Conservation (phyloP, 2,113 vertebrate genomes). For the Scomber japonicus region DNA sequence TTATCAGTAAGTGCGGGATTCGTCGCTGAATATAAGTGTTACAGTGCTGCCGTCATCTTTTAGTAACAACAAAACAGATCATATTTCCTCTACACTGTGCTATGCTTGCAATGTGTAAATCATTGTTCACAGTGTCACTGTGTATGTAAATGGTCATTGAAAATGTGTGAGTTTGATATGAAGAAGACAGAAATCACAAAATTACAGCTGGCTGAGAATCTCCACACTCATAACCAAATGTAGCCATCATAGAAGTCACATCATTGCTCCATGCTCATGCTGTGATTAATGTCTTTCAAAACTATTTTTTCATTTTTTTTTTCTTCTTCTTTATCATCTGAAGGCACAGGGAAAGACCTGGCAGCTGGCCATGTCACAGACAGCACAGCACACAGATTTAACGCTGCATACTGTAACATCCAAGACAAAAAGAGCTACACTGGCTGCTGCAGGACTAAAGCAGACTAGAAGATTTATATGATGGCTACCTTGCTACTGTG, state of each 20-base stretch:
- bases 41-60: slow-evolving; percentile 62
- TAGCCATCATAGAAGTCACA: slow-evolving; percentile 20
- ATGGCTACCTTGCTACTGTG: slow-evolving; percentile 6
- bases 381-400: slow-evolving; percentile 8
- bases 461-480: neutral
- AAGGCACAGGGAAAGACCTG: slow-evolving; percentile 55
- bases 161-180: slow-evolving; percentile 38
- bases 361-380: slow-evolving; percentile 22
- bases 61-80: slow-evolving; percentile 53
- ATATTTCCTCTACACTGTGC: slow-evolving; percentile 37
- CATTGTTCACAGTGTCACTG: slow-evolving; percentile 54
- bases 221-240: slow-evolving; percentile 6
- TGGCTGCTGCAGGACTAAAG: slow-evolving; percentile 10
- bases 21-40: slow-evolving; percentile 45
- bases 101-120: slow-evolving; percentile 52
- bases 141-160: slow-evolving; percentile 35
- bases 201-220: neutral
- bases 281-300: slow-evolving; percentile 15
- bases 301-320: slow-evolving; percentile 17
- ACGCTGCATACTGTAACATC: slow-evolving; percentile 8
- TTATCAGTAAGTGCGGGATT: slow-evolving; percentile 70
- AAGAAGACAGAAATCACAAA: slow-evolving; percentile 30
- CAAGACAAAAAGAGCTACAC: slow-evolving; percentile 23
- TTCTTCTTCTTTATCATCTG: slow-evolving; percentile 44
- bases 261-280: neutral